A percentile compares a stretch with the other conserved stretches of the same genome.
Conservation (phyloP, 2,888 invertebrate species). For the Nomada flava region DNA sequence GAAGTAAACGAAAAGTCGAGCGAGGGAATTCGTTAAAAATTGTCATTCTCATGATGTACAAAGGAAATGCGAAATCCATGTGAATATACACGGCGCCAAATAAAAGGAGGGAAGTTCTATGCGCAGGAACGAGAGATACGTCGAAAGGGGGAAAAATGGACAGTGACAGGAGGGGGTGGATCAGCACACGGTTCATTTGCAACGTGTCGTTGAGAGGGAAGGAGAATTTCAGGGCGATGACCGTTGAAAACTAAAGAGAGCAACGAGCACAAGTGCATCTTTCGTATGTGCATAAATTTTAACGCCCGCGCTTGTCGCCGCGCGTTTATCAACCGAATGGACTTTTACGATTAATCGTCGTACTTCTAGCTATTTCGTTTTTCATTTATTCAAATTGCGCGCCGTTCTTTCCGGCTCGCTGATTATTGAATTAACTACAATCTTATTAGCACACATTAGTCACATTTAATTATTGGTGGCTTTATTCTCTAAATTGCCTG, state of each 20-base stretch:
- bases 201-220: constrained; percentile 52
- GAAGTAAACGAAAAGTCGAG: no score
- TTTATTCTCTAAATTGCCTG: no score
- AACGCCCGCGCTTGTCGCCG: neutral
- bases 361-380: neutral
- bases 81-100: neutral
- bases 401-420: neutral
- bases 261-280: constrained; percentile 43
- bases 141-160: constrained; percentile 40
- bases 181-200: constrained; percentile 53
- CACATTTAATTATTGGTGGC: no score
- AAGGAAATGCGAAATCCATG: constrained; percentile 4
- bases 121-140: constrained; percentile 43
- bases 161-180: constrained; percentile 35
- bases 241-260: constrained; percentile 52
- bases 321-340: constrained; percentile 13
- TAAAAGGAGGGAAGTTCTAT: constrained; percentile 9
- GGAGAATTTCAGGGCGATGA: constrained; percentile 54
- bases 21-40: no score
- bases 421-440: neutral
- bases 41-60: neutral
- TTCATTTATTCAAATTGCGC: neutral
- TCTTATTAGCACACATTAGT: neutral
- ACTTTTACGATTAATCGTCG: neutral
- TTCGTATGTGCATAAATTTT: constrained; percentile 52